These are phyloP conservation scores for Stictonetta naevosa DNA, from an alignment of 2,113 vertebrate species.

Conservation along the genomic window DNA sequence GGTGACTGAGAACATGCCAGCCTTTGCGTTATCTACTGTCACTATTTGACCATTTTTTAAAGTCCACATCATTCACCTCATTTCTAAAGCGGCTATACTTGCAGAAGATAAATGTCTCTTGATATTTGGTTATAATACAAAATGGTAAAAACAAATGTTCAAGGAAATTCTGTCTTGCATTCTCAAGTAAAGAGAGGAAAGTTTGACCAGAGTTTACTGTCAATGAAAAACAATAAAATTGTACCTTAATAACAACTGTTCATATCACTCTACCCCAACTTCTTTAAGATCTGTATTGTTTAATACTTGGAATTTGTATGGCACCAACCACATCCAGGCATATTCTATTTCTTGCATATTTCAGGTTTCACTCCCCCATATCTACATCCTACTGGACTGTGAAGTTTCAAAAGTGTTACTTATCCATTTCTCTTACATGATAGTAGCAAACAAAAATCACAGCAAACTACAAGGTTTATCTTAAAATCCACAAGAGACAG, in stretches of 20 bases:
- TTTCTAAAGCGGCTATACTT: neutral
- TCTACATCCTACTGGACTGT: neutral
- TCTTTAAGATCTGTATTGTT: neutral
- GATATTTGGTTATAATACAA: neutral
- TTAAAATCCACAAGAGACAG: neutral
- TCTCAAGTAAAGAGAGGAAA: neutral
- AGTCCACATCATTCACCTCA: fast-evolving
- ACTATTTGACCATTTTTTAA: neutral
- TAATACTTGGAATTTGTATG: neutral
- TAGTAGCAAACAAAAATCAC: neutral
- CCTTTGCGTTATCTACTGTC: neutral
- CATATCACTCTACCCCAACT: neutral
- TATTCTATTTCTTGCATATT: neutral
- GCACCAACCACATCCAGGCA: neutral
- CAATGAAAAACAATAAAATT: neutral
- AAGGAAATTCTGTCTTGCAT: neutral
- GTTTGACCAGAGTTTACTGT: neutral
- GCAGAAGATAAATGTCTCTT: neutral
- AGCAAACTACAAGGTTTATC: neutral
- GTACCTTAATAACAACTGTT: neutral
- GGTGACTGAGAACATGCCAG: neutral
- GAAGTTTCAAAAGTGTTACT: neutral
- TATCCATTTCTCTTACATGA: neutral
- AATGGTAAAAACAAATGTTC: neutral
- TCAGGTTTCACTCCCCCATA: neutral